Percentiles rank a stretch among this genome's conserved stretches.
Evolutionary conservation across 2,113 vertebrate species (phyloP).

Genomic region (Catharus fuscescens): DNA sequence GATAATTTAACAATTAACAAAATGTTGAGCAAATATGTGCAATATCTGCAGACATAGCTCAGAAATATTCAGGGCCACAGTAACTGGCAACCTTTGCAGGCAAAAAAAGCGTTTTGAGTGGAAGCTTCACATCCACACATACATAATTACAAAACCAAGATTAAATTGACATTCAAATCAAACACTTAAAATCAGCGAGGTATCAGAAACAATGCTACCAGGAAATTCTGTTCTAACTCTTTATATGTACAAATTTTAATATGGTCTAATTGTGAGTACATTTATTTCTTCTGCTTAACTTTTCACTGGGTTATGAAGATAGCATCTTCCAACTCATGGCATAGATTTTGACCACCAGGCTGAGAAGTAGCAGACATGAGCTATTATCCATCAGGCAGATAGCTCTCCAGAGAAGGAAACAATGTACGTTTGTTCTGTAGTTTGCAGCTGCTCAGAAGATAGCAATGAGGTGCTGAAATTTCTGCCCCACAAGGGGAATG

Average conservation of each 20-base stretch:
- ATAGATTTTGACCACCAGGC: not conserved
- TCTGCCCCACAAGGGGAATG: not conserved
- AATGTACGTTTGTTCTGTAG: not conserved
- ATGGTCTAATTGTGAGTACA: not conserved
- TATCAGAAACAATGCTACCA: not conserved
- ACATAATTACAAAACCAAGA: not conserved
- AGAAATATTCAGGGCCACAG: not conserved
- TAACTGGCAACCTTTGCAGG: not conserved
- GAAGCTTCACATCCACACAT: not conserved
- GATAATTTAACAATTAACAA: not conserved
- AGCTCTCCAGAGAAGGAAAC: not conserved
- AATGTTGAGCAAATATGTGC: not conserved
- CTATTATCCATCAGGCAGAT: not conserved
- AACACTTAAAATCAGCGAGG: not conserved
- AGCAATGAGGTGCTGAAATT: constrained; percentile 41
- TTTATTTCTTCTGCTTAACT: not conserved
- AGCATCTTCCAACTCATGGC: not conserved
- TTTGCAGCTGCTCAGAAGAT: constrained; percentile 36
- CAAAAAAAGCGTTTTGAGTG: not conserved
- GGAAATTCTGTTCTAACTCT: not conserved
- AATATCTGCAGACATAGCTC: not conserved
- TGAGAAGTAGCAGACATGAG: not conserved
- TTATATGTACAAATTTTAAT: not conserved
- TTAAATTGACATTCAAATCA: not conserved
- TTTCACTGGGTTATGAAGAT: not conserved